phyloP scores from a whole-genome alignment of 1,140 invertebrate genomes.

The Sitodiplosis mosellana region DNA sequence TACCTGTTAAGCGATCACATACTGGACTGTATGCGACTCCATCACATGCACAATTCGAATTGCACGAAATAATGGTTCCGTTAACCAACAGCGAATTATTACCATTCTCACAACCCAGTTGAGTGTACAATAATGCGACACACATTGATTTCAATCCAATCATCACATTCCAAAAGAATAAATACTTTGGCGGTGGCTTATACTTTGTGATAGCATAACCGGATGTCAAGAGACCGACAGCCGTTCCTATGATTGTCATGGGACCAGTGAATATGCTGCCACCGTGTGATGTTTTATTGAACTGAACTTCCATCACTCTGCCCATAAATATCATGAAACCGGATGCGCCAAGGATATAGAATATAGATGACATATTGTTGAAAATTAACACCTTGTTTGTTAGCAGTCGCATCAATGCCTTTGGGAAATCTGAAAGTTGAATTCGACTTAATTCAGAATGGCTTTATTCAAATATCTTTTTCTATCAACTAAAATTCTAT shows the following conservation, averaged over 20 bases:
- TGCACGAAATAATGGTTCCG: constrained; percentile 31
- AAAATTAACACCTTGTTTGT: constrained; percentile 36
- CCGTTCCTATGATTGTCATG: constrained; percentile 33
- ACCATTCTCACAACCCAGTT: constrained; percentile 35
- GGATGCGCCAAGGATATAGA: constrained; percentile 41
- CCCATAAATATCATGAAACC: constrained; percentile 49
- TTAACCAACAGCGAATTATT: constrained; percentile 9
- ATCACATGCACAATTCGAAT: constrained; percentile 33
- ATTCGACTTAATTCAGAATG: no score
- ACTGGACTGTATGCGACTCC: constrained; percentile 35
- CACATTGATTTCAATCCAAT: constrained; percentile 39
- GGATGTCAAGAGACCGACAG: constrained; percentile 39
- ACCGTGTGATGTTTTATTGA: constrained; percentile 36
- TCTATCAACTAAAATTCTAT: no score
- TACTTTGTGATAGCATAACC: constrained; percentile 41
- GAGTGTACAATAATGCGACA: constrained; percentile 31
- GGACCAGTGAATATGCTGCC: constrained; percentile 45
- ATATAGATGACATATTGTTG: constrained; percentile 36
- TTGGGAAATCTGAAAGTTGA: constrained; percentile 34
- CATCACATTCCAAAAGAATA: constrained; percentile 44
- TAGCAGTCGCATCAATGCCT: constrained; percentile 36
- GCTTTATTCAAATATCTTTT: no score
- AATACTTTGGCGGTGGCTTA: constrained; percentile 34
- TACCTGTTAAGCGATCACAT: constrained; percentile 30
- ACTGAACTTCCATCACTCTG: constrained; percentile 54